Conservation (phyloP, 2,797 vertebrate species). For the Zenarchopterus dispar region DNA sequence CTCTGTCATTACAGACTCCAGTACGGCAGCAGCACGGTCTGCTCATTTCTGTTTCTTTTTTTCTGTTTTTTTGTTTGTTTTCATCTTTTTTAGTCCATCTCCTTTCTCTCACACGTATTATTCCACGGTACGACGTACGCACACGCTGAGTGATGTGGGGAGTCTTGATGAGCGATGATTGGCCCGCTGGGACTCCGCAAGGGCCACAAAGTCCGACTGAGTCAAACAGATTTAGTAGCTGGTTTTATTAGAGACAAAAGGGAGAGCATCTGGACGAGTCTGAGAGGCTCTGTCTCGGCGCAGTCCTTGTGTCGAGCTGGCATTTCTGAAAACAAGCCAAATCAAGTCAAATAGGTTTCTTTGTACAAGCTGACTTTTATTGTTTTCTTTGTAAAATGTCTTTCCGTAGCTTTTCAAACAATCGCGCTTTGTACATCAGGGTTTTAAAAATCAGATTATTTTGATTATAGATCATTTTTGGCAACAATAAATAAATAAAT, state of each 20-base stretch:
- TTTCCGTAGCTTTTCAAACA: too few relatives aligned
- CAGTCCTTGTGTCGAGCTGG: neutral
- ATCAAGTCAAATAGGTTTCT: too few relatives aligned
- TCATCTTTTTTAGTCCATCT: slow-evolving; percentile 65
- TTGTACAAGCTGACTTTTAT: too few relatives aligned
- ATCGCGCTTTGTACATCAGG: too few relatives aligned
- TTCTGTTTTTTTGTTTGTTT: slow-evolving; percentile 16
- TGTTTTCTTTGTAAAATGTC: too few relatives aligned
- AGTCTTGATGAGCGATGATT: slow-evolving; percentile 32
- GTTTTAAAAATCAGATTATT: too few relatives aligned
- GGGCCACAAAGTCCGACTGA: slow-evolving; percentile 15
- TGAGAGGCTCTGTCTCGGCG: neutral
- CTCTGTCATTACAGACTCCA: slow-evolving; percentile 80
- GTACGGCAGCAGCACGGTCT: slow-evolving; percentile 63
- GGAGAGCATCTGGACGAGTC: neutral
- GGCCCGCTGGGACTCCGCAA: slow-evolving; percentile 13
- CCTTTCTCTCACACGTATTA: slow-evolving; percentile 57
- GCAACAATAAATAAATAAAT: too few relatives aligned
- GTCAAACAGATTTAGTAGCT: neutral
- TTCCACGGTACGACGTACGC: slow-evolving; percentile 45
- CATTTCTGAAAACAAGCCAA: too few relatives aligned
- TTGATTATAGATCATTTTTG: too few relatives aligned
- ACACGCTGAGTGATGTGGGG: slow-evolving; percentile 32
- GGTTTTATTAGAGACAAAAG: neutral
- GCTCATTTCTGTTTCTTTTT: slow-evolving; percentile 9